Evolutionary conservation across 2,888 invertebrate species (phyloP).

Genomic region (Brassicogethes aeneus): DNA sequence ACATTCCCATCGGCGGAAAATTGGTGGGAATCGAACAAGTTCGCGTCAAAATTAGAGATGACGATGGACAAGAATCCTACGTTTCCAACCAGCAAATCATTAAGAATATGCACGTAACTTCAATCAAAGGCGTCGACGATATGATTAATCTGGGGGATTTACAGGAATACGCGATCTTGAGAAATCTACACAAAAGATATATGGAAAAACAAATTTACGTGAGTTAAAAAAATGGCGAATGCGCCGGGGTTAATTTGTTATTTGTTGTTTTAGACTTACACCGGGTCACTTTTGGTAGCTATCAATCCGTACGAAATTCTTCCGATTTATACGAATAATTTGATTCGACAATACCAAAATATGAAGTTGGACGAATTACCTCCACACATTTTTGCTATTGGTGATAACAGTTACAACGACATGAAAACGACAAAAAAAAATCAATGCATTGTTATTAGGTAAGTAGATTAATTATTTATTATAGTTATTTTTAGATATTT

Average conservation of each 20-base stretch:
- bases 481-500: conserved; percentile 6
- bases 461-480: no score
- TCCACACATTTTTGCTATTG: conserved; percentile 93
- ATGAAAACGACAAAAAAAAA: conserved; percentile 66
- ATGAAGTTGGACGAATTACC: conserved; percentile 78
- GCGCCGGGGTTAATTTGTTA: conserved; percentile 1
- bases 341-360: conserved; percentile 75
- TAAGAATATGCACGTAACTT: conserved; percentile 70
- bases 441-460: conserved; percentile 94
- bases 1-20: conserved; percentile 77
- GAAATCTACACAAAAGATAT: conserved; percentile 86
- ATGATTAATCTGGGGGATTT: conserved; percentile 93
- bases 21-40: conserved; percentile 69
- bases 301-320: conserved; percentile 92
- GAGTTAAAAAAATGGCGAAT: conserved; percentile 38
- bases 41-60: conserved; percentile 70
- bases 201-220: conserved; percentile 86
- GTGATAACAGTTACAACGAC: conserved; percentile 80
- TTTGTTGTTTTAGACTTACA: conserved; percentile 68
- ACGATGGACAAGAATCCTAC: conserved; percentile 67
- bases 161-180: conserved; percentile 87
- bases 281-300: conserved; percentile 89
- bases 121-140: conserved; percentile 79
- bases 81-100: conserved; percentile 52
- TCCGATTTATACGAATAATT: conserved; percentile 87